These are phyloP conservation scores for Ochotona curzoniae DNA, from an alignment of 2,113 vertebrate species.

Conservation along the genomic window DNA sequence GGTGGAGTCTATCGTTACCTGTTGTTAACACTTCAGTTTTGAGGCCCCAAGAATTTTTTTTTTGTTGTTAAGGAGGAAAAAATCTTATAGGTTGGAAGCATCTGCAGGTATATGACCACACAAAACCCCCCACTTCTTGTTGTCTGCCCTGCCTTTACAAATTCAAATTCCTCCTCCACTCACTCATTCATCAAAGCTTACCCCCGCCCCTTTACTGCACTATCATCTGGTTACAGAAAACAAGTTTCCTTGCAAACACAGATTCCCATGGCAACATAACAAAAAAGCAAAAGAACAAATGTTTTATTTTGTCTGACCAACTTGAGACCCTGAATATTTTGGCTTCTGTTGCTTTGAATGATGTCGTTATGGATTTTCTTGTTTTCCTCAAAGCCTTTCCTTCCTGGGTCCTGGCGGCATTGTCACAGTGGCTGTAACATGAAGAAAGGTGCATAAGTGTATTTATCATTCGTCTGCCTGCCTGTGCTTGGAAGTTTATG, in stretches of 20 bases:
- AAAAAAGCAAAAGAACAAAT: conserved; percentile 78
- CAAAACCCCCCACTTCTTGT: not conserved
- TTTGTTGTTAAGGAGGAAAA: conserved; percentile 37
- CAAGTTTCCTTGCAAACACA: conserved; percentile 69
- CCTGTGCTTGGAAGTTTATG: not conserved
- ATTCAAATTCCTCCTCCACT: not conserved
- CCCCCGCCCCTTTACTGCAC: not conserved
- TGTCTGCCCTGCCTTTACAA: not conserved
- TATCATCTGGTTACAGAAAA: conserved; percentile 64
- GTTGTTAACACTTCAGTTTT: not conserved
- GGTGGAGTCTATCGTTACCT: conserved; percentile 17
- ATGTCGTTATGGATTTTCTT: conserved; percentile 50
- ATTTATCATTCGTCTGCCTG: not conserved
- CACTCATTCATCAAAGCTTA: not conserved
- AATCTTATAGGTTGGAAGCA: not conserved
- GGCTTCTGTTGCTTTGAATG: conserved; percentile 58
- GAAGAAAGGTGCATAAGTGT: not conserved
- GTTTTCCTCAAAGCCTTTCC: conserved; percentile 48
- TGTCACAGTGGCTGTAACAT: not conserved
- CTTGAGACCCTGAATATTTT: conserved; percentile 64
- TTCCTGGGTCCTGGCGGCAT: not conserved
- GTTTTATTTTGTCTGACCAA: conserved; percentile 77
- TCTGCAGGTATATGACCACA: not conserved
- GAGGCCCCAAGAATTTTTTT: not conserved
- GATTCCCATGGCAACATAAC: conserved; percentile 80